Evolutionary conservation across 2,113 vertebrate species (phyloP), one percentile per base, ranked within the genome.

Genomic region (Bolborhynchus lineola): DNA sequence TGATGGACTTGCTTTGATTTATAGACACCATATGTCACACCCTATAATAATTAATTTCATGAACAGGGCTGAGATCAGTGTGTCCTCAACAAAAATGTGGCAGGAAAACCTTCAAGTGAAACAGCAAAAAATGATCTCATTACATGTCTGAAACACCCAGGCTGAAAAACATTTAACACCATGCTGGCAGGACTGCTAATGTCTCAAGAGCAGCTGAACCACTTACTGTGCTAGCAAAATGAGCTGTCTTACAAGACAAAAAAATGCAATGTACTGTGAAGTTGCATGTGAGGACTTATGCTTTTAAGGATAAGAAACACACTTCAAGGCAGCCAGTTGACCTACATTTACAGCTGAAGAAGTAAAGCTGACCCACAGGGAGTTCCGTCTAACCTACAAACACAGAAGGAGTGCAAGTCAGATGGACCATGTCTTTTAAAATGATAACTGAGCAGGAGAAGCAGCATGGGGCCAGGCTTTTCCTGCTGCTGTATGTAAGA

Each of bases 311-410:
- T 67, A 33, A 82, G 57, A 29, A 88, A 16, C 8, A 60, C 7
- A n/a, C 46, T 64, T 63, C 82, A 50, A 0, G 1, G 49, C 94
- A 95, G 96, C 91, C 94, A 60, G 68, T 80, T 93, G 93, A 92
- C 96, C 94, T 95, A 96, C 93, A 95, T 96, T 90, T 76, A 68
- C 76, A 83, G 68, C 91, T 92, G 89, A 88, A 90, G 86, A 86
- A 6, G 29, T 90, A 77, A 88, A 93, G 91, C 76, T 91, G 86
- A 86, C 93, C 94, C 83, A 64, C 71, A 57, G 96, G 96, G 94
- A 96, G 29, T 72, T 86, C 57, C 69, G 67, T 86, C 93, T 93
- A 57, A 95, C 93, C 94, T 83, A 96, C 86, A 96, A 95, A 95
- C 93, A 82, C 57, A 65, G 95, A 92, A 88, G 37, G 28, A 92